Evolutionary conservation across 2,797 vertebrate genomes (phyloP).

Genomic region (Myotis planiceps): DNA sequence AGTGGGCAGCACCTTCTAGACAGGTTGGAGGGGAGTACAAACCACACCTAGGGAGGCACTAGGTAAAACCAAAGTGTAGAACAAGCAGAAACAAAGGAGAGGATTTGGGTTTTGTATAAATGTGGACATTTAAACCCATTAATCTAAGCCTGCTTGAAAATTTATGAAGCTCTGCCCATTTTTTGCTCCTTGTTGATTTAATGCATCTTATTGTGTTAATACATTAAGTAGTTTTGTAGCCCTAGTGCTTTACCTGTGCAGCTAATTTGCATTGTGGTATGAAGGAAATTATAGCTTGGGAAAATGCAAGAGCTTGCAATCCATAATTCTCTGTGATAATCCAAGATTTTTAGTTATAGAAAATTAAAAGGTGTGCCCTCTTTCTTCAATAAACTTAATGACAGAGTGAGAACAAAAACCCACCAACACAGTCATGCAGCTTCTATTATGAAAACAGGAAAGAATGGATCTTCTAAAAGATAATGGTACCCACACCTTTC

Average conservation of each 20-base stretch:
- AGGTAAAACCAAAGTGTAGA: background rate
- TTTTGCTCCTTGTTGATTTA: background rate
- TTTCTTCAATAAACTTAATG: background rate
- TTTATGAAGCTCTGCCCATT: background rate
- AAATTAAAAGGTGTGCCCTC: background rate
- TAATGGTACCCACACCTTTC: background rate
- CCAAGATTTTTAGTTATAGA: background rate
- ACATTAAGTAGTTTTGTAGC: background rate
- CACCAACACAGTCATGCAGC: background rate
- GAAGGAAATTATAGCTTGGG: background rate
- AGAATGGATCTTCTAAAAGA: background rate
- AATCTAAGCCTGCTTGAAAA: background rate
- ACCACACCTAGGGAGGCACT: background rate
- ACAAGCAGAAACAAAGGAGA: background rate
- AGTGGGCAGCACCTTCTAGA: background rate
- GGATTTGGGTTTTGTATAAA: background rate
- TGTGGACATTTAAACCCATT: background rate
- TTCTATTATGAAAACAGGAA: background rate
- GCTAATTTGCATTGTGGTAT: background rate
- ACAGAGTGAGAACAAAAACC: background rate
- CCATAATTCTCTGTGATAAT: background rate
- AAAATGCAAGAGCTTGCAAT: background rate
- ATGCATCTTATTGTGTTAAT: background rate
- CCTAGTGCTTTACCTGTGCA: background rate
- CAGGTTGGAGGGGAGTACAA: background rate